These are phyloP conservation scores for Speoplatyrhinus poulsoni DNA, from an alignment of 2,113 vertebrate species.

Conservation along the genomic window DNA sequence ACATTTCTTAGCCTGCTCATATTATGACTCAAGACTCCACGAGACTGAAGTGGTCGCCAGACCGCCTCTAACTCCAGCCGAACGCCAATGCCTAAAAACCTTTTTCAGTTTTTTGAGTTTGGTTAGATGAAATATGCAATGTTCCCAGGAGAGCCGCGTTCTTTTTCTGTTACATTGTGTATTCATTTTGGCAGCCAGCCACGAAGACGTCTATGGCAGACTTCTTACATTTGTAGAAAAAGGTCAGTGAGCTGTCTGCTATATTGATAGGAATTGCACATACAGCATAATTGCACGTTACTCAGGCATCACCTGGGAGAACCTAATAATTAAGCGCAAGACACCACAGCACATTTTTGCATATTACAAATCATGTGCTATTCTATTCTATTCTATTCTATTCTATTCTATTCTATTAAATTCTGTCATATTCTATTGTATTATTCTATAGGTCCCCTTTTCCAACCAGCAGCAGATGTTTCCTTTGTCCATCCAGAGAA, in stretches of 20 bases:
- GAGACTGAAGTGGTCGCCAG: constrained; percentile 51
- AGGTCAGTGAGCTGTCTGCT: constrained; percentile 80
- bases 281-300: not conserved
- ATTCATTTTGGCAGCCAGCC: constrained; percentile 71
- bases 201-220: constrained; percentile 66
- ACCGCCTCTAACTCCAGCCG: constrained; percentile 33
- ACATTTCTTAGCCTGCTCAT: constrained; percentile 36
- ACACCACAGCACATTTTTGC: not conserved
- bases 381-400: constrained; percentile 5
- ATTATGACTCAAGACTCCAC: constrained; percentile 60
- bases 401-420: not conserved
- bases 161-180: constrained; percentile 76
- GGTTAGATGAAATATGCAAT: constrained; percentile 83
- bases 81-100: constrained; percentile 39
- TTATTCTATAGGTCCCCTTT: constrained; percentile 71
- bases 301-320: not conserved
- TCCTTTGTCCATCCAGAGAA: constrained; percentile 83
- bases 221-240: constrained; percentile 77
- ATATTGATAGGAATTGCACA: not conserved
- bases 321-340: not conserved
- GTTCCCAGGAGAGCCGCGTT: constrained; percentile 75
- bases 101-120: constrained; percentile 38
- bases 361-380: not conserved
- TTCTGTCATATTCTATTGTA: not conserved
- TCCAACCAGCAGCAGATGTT: constrained; percentile 73